Base-by-base conservation (phyloP, 1,140 invertebrate genomes). In the Anastatus disparis region DNA sequence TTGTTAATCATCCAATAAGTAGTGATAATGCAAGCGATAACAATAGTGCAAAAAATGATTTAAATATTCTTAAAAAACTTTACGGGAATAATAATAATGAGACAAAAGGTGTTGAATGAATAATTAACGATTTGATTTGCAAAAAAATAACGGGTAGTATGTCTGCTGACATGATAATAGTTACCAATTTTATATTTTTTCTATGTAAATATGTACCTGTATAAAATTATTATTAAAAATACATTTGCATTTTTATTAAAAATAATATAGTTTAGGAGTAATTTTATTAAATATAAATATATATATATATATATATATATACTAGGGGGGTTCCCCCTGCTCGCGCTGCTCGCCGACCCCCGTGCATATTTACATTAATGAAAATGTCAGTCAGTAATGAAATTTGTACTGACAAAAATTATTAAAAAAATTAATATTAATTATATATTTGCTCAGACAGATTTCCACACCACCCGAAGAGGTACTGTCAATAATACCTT, bases 61-160 rank as follows among this genome's bases (percentile, higher is more conserved):
- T 71, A 38, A 52, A 24, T 4, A 17, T 53, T 13, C 13, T 71
- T 2, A 71, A 59, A 22, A 26, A 70, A 40, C 59, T 70, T 27
- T 70, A 56, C 22, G 68, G 20, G 2, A 55, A 46, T 8, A 59
- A 52, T 17, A 24, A 2, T 7, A 62, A 69, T 58, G 35, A 59
- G 1, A 35, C 38, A 24, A 58, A n/a, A 20, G 35, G 40, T 46
- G 29, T 29, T 22, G 9, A 50, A 7, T 50, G 35, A 42, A 59
- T 55, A 35, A 12, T 56, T 20, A n/a, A 1, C 15, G 9, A 12
- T 31, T 27, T 9, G 40, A n/a, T 17, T 22, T 48, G 13, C 6
- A 22, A 31, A 3, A 13, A 48, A 7, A 8, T 8, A 31, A 17
- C 13, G 22, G 22, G 6, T n/a, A 62, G 9, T 7, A 0, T 17